Evolutionary conservation across 2,113 vertebrate species (phyloP).

Genomic region (Grammomys dolichurus): DNA sequence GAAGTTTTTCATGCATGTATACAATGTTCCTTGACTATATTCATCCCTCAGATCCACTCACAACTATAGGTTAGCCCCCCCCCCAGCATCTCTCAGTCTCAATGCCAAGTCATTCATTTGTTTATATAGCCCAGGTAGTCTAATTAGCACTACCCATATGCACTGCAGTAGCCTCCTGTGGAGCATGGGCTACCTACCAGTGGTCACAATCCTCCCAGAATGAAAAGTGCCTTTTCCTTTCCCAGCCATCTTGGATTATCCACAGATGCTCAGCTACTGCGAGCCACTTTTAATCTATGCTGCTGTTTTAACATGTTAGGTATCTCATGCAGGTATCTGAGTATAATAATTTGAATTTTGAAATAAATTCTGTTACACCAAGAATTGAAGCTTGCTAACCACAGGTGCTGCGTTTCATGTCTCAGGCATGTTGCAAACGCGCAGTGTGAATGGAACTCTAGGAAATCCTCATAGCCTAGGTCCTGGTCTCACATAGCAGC

Average conservation of each 20-base stretch:
- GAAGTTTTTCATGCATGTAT: neutral
- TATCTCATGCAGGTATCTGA: neutral
- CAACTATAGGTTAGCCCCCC: no score
- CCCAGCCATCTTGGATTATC: no score
- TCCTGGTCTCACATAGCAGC: rapidly evolving
- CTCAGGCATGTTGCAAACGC: rapidly evolving
- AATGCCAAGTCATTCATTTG: neutral
- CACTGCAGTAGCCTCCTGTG: no score
- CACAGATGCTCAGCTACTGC: neutral
- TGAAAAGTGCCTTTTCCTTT: neutral
- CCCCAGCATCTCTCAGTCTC: no score
- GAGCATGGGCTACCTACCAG: neutral
- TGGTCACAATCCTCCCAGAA: neutral
- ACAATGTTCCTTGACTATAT: neutral
- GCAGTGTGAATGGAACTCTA: neutral
- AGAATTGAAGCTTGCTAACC: rapidly evolving
- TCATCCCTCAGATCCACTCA: neutral
- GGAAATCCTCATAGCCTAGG: neutral
- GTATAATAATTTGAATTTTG: neutral
- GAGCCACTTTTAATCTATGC: neutral
- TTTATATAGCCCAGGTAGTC: neutral
- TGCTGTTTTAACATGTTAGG: neutral
- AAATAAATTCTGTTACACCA: neutral
- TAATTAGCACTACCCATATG: neutral
- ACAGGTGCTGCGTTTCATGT: rapidly evolving